Base-by-base conservation (phyloP, 2,113 vertebrate species). In the Mobula hypostoma region DNA sequence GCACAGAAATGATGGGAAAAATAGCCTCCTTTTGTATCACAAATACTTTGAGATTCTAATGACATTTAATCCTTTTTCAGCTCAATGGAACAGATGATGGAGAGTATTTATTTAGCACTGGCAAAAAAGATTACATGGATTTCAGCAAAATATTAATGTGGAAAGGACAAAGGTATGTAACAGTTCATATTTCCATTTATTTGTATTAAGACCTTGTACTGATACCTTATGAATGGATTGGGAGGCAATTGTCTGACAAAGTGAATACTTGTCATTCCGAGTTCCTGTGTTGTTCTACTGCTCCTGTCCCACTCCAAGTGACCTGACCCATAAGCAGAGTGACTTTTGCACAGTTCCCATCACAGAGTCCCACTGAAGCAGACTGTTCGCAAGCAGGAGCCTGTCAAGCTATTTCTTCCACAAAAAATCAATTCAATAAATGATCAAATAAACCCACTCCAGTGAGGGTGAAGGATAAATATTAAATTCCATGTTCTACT, bases 101-200 rank as follows among this genome's bases (percentile, higher is more conserved):
- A 56, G 21, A 56, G 32, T 93, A 93, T 93, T 56, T 93, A 74
- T 76, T 74, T 70, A 76, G 61, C 70, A 76, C 91, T 56, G 91
- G 91, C 21, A 56, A 93, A 76, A 74, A 93, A 27, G 70, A 93
- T 72, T 93, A 93, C 21, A 93, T 76, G 91, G 27, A 93, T 74
- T 74, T 74, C 32, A 93, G 19, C 24, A 72, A 93, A 93, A 74
- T 93, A 76, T 48, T 93, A 48, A 74, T 2, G 24, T 93, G 91
- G 91, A 93, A 93, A 29, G 91, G 91, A 27, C 91, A 93, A 40
- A 74, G 76, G 91, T 93, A 72, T 74, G 91, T 76, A 93, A 93
- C 70, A 74, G 11, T 24, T 74, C 70, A 12, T 72, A 56, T 29
- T 56, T 56, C 15, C 91, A 93, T 56, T 6, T 15, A 14, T 56